phyloP scores from a whole-genome alignment of 2,888 invertebrate species.

The Athrips mouffetella region DNA sequence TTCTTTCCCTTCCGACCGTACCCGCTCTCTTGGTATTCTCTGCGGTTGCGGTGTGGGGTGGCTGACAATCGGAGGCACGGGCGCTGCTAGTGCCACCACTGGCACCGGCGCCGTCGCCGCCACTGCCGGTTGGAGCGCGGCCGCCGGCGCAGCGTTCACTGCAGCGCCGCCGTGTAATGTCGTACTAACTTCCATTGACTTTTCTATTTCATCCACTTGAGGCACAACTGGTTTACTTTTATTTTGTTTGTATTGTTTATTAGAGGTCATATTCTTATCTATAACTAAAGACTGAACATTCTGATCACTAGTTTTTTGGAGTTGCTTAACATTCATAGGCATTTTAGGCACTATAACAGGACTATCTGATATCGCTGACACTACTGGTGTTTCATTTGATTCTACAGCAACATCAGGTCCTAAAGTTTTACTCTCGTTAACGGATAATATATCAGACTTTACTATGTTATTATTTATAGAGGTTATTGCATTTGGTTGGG shows the following conservation, averaged over 20 bases:
- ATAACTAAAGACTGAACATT: slow-evolving; percentile 50
- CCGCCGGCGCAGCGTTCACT: not conserved
- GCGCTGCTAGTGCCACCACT: slow-evolving; percentile 24
- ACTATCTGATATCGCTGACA: slow-evolving; percentile 84
- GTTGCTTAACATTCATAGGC: slow-evolving; percentile 62
- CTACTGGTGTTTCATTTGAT: slow-evolving; percentile 79
- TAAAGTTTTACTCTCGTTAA: slow-evolving; percentile 63
- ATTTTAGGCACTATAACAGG: slow-evolving; percentile 81
- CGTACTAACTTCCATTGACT: slow-evolving; percentile 26
- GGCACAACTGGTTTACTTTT: slow-evolving; percentile 57
- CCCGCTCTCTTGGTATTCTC: slow-evolving; percentile 47
- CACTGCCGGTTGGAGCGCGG: slow-evolving; percentile 7
- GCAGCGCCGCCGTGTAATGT: slow-evolving; percentile 16
- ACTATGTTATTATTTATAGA: slow-evolving; percentile 66
- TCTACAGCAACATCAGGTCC: slow-evolving; percentile 58
- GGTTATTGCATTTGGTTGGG: slow-evolving; percentile 61
- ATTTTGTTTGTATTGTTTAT: slow-evolving; percentile 52
- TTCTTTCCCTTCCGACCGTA: slow-evolving; percentile 48
- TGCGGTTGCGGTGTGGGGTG: slow-evolving; percentile 45
- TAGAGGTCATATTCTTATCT: slow-evolving; percentile 58
- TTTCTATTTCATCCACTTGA: slow-evolving; percentile 50
- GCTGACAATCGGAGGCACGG: slow-evolving; percentile 23
- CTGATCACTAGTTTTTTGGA: slow-evolving; percentile 59
- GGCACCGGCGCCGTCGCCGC: slow-evolving; percentile 28
- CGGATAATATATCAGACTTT: slow-evolving; percentile 67